Base-by-base conservation (phyloP, 2,888 invertebrate species). In the Drosophila atripex region DNA sequence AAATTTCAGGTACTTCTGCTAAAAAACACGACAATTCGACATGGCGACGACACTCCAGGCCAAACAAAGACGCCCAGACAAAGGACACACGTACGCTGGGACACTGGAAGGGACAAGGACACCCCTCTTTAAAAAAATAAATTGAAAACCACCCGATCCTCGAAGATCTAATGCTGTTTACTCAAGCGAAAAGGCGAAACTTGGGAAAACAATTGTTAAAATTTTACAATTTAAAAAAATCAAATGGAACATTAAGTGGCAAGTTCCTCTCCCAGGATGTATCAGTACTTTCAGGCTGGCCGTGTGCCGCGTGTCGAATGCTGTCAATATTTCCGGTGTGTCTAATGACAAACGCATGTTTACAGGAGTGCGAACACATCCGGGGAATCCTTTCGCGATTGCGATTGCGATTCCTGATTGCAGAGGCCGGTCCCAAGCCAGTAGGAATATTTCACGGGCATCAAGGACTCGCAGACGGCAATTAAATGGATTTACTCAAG, bases 331-430 rank as follows among this genome's bases (percentile, higher is more conserved):
- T 88, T 84, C 84, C 84, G 84, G 76, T 88, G 80, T 86, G 88
- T 78, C 85, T 86, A 86, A 86, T 86, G 88, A 84, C 85, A 88
- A 86, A 80, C 88, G 85, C 88, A 88, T 86, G 85, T 88, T 86
- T 83, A 86, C 85, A 86, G 73, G 85, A 86, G 88, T 86, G 85
- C 78, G 73, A 86, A 86, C 88, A 88, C 66, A 75, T 85, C 86
- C 84, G 78, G 61, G 51, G 64, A 55, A 49, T 59, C 32, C 32
- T 25, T 41, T 16, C n/a, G 41, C 46, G 25, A 41, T 25, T 25
- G 25, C 25, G 4, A 25, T 7, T 7, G 25, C 25, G 28, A 28
- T 39, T 41, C 23, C 30, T 73, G 77, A 77, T 76, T 69, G 86
- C 86, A 71, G 70, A 77, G 84, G 76, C 35, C 43, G 77, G 59